Evolutionary conservation across 1,140 invertebrate genomes (phyloP), one percentile per base, ranked within the genome.

Genomic region (Catajapyx aquilonaris): DNA sequence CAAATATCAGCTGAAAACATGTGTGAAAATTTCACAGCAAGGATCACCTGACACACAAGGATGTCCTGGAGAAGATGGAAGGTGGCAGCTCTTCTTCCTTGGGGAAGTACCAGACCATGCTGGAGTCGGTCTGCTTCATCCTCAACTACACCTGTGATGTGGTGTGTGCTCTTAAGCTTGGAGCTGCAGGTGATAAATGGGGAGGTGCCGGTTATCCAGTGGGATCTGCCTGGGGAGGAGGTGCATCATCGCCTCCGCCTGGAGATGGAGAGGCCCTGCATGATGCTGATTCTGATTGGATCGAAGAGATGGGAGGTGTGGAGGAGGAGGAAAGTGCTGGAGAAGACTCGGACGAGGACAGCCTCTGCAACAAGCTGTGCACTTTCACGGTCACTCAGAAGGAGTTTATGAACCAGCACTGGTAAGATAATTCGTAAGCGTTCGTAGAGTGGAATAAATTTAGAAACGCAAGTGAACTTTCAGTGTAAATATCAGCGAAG

Each of bases 381-480:
- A 96, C 91, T 0, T 98, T 91, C 57, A 94, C 87, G 3, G 71
- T 90, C 15, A 97, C 91, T 0, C 83, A 91, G 50, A 91, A 91
- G 54, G 91, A 96, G 56, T 98, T 95, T 51, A 95, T 94, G 80
- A 93, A 91, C 58, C 93, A 97, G 45, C 71, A 74, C 50, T 73
- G 71, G 71, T 65, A 56, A 38, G 25, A 20, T 21, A n/a, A n/a
- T n/a, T n/a, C n/a, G n/a, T n/a, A n/a, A n/a, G n/a, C n/a, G n/a
- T n/a, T n/a, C n/a, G n/a, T n/a, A n/a, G n/a, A n/a, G n/a, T n/a
- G n/a, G n/a, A n/a, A n/a, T n/a, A n/a, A n/a, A n/a, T n/a, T n/a
- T n/a, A n/a, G n/a, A n/a, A n/a, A n/a, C n/a, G n/a, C n/a, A n/a
- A n/a, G n/a, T n/a, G n/a, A n/a, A n/a, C n/a, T n/a, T n/a, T n/a